phyloP scores from a whole-genome alignment of 2,888 invertebrate species.

The Thymelicus lineola region DNA sequence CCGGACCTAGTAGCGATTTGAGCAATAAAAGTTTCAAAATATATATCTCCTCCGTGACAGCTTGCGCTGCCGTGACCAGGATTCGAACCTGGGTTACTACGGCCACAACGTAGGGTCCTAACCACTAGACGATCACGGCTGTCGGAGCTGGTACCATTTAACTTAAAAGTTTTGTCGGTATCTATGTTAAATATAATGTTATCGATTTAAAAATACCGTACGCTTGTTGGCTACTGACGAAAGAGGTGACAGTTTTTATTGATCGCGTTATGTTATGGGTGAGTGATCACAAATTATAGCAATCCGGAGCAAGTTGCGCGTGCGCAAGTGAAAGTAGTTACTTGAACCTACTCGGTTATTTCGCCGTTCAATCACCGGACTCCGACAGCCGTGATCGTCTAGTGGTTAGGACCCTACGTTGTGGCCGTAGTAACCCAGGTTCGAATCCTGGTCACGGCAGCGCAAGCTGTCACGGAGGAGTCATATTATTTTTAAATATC shows the following conservation, averaged over 20 bases:
- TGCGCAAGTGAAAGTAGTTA: slow-evolving; percentile 14
- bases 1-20: too few species aligned
- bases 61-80: slow-evolving; percentile 82
- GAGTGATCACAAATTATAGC: slow-evolving; percentile 23
- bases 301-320: slow-evolving; percentile 20
- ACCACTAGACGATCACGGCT: slow-evolving; percentile 89
- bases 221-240: neutral
- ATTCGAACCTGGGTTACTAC: slow-evolving; percentile 92
- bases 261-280: slow-evolving; percentile 16
- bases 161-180: neutral
- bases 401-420: slow-evolving; percentile 92
- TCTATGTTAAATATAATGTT: neutral
- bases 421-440: slow-evolving; percentile 92
- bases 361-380: neutral
- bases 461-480: slow-evolving; percentile 39
- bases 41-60: slow-evolving; percentile 11
- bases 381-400: slow-evolving; percentile 84
- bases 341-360: slow-evolving; percentile 4
- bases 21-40: too few species aligned
- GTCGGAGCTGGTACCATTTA: neutral
- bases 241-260: slow-evolving; percentile 1
- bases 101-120: slow-evolving; percentile 91
- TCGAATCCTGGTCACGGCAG: slow-evolving; percentile 88
- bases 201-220: neutral
- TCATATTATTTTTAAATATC: too few species aligned